Evolutionary conservation across 2,888 invertebrate genomes (phyloP), one percentile per base, ranked within the genome.

Genomic region (Anticlea derivata): DNA sequence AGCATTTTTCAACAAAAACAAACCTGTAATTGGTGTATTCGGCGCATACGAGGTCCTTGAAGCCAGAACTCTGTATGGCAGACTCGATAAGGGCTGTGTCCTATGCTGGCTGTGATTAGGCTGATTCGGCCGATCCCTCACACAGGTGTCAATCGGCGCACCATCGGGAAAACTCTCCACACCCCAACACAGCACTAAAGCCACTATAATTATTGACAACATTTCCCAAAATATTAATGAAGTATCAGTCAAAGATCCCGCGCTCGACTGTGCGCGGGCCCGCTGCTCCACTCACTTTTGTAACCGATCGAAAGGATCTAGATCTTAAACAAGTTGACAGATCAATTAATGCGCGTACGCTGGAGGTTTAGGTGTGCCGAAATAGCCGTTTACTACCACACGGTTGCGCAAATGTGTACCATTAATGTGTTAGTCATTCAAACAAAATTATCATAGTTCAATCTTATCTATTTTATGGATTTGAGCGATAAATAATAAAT

Each of bases 91-190:
- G 0, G 94, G 91, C 70, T 95, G 94, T 0, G 95, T 89, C 54
- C 94, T 86, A 5, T 95, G 93, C 66, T 94, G 93, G 1, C 96
- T 94, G 65, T 96, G 96, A 75, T 96, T 94, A 0, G 96, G 96
- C 69, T 93, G 93, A 80, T 96, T 96, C 1, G 94, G 92, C 31
- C 94, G 91, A 17, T 93, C 92, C 75, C 95, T 95, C 1, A 96
- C 96, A 73, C 96, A 96, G 23, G 95, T 93, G 72, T 96, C 96
- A 20, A 96, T 93, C 0, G 96, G 96, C 1, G 95, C 96, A 1
- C 96, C 96, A 67, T 96, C 95, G n/a, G 96, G 96, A 73, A 96
- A 96, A 55, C 92, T 91, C 37, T 80, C 71, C 50, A 81, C 83
- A 49, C 83, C 73, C 70, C 78, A 81, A 65, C 76, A 80, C 62